Percentiles rank a stretch among this genome's conserved stretches.
Conservation (phyloP, 2,888 invertebrate species). For the Drosophila kuntzei region DNA sequence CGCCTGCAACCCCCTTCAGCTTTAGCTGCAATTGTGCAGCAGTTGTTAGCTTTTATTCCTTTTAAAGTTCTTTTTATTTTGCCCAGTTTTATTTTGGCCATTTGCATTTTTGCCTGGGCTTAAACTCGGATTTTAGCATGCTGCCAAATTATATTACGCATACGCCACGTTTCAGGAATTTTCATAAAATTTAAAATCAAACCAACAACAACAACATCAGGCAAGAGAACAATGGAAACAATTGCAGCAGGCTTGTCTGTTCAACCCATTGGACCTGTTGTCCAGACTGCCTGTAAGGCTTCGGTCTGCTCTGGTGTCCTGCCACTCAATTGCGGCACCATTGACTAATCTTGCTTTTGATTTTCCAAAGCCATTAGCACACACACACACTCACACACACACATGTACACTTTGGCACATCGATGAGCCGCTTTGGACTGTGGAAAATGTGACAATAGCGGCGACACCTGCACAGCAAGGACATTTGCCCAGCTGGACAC, state of each 20-base stretch:
- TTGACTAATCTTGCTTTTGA: constrained; percentile 73
- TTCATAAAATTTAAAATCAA: constrained; percentile 51
- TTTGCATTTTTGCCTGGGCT: constrained; percentile 50
- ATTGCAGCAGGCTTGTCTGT: constrained; percentile 31
- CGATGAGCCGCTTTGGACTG: constrained; percentile 37
- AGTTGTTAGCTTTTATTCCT: constrained; percentile 59
- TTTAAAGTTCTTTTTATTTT: constrained; percentile 35
- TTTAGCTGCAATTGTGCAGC: constrained; percentile 54
- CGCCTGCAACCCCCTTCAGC: neutral
- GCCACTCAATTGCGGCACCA: constrained; percentile 66
- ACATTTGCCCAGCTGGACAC: constrained; percentile 41
- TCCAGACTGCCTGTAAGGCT: constrained; percentile 9
- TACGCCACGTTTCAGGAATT: constrained; percentile 42
- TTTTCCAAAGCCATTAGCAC: constrained; percentile 67
- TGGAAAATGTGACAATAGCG: constrained; percentile 61
- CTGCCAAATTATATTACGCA: constrained; percentile 54
- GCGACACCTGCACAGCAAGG: constrained; percentile 47
- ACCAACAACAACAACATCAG: constrained; percentile 12
- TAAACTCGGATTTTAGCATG: constrained; percentile 56
- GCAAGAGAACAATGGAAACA: constrained; percentile 31
- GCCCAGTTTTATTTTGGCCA: constrained; percentile 18
- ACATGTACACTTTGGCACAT: constrained; percentile 5
- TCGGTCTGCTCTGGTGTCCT: constrained; percentile 40
- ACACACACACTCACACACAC: constrained; percentile 10
- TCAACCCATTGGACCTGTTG: constrained; percentile 20